Evolutionary conservation across 2,888 invertebrate genomes (phyloP).

Genomic region (Pammene aurita): DNA sequence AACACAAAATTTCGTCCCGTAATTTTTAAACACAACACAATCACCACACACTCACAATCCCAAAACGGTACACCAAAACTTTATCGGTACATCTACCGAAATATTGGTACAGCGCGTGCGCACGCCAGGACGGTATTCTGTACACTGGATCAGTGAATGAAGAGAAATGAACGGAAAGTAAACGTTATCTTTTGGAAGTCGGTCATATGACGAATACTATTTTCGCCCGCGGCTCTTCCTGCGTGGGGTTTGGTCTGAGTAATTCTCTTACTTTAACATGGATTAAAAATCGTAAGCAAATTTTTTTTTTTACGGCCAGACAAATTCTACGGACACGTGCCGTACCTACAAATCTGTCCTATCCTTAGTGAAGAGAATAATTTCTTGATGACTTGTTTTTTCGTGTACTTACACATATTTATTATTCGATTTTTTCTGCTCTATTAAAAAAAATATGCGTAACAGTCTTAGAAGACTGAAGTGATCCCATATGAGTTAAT

Average conservation of each 20-base stretch:
- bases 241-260: background rate
- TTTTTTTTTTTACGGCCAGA: too few species aligned
- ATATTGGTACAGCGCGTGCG: background rate
- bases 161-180: background rate
- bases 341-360: too few species aligned
- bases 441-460: too few species aligned
- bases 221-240: background rate
- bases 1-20: background rate
- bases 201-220: constrained; percentile 14
- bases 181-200: background rate
- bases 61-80: background rate
- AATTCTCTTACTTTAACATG: too few species aligned
- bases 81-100: background rate
- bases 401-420: too few species aligned
- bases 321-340: too few species aligned
- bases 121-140: background rate
- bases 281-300: too few species aligned
- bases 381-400: too few species aligned
- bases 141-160: constrained; percentile 3
- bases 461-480: too few species aligned
- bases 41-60: constrained; percentile 6
- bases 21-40: background rate
- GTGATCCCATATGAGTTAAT: too few species aligned
- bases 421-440: too few species aligned
- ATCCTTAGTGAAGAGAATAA: too few species aligned